phyloP scores from a whole-genome alignment of 2,888 invertebrate species.

The Megamerina dolium region DNA sequence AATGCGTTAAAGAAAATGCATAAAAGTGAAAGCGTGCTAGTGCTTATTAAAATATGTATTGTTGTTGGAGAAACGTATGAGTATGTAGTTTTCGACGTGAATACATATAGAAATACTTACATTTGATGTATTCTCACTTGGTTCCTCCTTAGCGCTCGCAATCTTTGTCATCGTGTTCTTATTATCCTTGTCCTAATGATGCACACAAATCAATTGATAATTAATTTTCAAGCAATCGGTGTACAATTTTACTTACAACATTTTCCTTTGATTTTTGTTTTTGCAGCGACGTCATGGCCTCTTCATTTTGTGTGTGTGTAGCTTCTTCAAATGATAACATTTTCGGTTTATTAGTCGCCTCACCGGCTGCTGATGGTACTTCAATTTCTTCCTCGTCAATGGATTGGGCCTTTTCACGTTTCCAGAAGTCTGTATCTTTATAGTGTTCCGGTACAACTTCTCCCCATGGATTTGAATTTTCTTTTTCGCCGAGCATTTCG shows the following conservation, averaged over 20 bases:
- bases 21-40: no score
- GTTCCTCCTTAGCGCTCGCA: conserved; percentile 20
- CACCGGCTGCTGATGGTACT: conserved; percentile 24
- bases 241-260: conserved; percentile 23
- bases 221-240: background rate
- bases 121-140: conserved; percentile 37
- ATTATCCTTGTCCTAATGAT: no score
- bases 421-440: conserved; percentile 46
- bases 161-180: no score
- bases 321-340: conserved; percentile 48
- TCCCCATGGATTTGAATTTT: conserved; percentile 45
- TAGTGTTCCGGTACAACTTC: conserved; percentile 44
- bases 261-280: conserved; percentile 28
- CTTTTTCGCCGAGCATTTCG: conserved; percentile 43
- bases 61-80: no score
- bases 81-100: no score
- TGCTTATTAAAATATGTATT: no score
- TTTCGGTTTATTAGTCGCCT: conserved; percentile 34
- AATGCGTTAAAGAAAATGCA: no score
- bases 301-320: conserved; percentile 39
- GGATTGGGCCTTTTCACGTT: conserved; percentile 42
- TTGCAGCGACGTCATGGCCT: conserved; percentile 34
- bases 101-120: conserved; percentile 36
- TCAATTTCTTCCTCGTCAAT: conserved; percentile 44
- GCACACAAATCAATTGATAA: no score